Evolutionary conservation across 53 echinoderm and acorn worm genomes (phyloP).

Genomic region (Henricia sp.): DNA sequence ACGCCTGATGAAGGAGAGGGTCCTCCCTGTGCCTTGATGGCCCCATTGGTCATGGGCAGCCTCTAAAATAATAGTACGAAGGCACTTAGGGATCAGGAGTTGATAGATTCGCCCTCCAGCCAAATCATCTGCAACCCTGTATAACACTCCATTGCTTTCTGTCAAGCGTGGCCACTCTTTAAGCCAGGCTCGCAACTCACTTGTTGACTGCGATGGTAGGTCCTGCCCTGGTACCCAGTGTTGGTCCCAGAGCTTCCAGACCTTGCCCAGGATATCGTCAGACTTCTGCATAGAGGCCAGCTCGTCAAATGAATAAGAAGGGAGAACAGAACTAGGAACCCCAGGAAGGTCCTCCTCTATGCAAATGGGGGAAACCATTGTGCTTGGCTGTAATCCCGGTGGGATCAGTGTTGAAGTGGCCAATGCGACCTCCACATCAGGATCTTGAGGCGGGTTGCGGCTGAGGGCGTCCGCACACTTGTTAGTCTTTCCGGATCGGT

Average conservation of each 20-base stretch:
- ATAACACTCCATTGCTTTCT: conserved; percentile 46
- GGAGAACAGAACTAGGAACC: conserved; percentile 46
- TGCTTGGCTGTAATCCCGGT: not conserved
- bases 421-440: not conserved
- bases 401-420: not conserved
- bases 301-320: conserved; percentile 59
- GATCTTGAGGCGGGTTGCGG: conserved; percentile 14
- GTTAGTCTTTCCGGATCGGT: conserved; percentile 50
- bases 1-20: conserved; percentile 27
- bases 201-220: not conserved
- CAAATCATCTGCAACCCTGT: not conserved
- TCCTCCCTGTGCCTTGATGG: conserved; percentile 53
- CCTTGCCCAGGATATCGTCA: conserved; percentile 22
- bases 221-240: conserved; percentile 64
- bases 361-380: not conserved
- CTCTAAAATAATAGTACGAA: not conserved
- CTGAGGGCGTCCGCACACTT: conserved; percentile 60
- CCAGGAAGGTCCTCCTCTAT: not conserved
- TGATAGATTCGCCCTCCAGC: not conserved
- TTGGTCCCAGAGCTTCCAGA: conserved; percentile 35
- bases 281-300: conserved; percentile 55
- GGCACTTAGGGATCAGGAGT: conserved; percentile 33
- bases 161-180: conserved; percentile 26
- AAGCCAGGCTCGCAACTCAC: conserved; percentile 41
- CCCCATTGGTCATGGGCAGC: conserved; percentile 67